phyloP scores from a whole-genome alignment of 2,888 invertebrate species.

The Epinotia demarniana region DNA sequence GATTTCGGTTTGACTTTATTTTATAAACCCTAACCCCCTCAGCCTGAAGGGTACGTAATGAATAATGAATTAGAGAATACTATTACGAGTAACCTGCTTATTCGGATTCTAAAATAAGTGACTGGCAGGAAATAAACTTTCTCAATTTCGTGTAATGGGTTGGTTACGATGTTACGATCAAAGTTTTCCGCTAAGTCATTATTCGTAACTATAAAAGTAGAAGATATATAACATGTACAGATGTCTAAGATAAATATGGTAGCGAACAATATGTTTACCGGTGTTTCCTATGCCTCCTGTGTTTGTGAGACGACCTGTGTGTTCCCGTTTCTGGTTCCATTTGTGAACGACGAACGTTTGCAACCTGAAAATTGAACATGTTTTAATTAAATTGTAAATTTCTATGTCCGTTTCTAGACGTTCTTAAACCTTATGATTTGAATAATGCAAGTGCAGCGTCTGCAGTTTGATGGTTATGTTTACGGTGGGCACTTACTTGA shows the following conservation, averaged over 20 bases:
- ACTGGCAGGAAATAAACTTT: slow-evolving; percentile 41
- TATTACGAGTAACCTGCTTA: slow-evolving; percentile 10
- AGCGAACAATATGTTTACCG: slow-evolving; percentile 67
- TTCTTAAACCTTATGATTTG: slow-evolving; percentile 26
- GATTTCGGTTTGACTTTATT: slow-evolving; percentile 32
- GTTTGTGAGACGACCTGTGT: slow-evolving; percentile 85
- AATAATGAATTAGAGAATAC: slow-evolving; percentile 10
- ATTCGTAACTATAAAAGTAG: slow-evolving; percentile 33
- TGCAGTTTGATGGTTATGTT: slow-evolving; percentile 31
- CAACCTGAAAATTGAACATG: slow-evolving; percentile 81
- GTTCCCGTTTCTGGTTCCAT: slow-evolving; percentile 80
- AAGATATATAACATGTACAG: slow-evolving; percentile 16
- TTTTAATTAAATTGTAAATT: slow-evolving; percentile 32
- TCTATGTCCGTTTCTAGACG: slow-evolving; percentile 27
- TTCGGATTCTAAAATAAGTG: slow-evolving; percentile 36
- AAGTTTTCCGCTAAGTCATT: slow-evolving; percentile 42
- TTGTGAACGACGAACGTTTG: slow-evolving; percentile 87
- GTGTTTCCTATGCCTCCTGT: slow-evolving; percentile 85
- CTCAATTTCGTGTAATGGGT: slow-evolving; percentile 43
- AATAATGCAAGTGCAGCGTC: slow-evolving; percentile 35
- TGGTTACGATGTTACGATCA: slow-evolving; percentile 33
- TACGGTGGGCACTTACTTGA: slow-evolving; percentile 65
- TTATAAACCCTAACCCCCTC: slow-evolving; percentile 23
- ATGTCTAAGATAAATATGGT: slow-evolving; percentile 20
- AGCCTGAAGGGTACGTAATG: slow-evolving; percentile 19